Percentiles rank a stretch among this genome's conserved stretches.
Conservation (phyloP, 2,797 vertebrate genomes). For the Mormyrus hasselquistii region DNA sequence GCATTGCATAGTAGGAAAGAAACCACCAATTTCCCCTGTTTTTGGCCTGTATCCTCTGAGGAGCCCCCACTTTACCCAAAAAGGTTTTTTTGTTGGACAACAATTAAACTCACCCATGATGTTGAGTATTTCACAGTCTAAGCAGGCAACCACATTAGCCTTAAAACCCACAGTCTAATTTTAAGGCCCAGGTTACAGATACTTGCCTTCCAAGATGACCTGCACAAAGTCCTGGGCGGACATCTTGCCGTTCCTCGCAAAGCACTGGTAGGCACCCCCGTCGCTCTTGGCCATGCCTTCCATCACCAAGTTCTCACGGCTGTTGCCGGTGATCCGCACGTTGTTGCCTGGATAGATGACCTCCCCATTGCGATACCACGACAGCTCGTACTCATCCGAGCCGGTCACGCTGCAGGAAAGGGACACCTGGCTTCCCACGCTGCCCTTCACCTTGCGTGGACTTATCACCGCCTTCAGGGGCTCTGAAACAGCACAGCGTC, state of each 20-base stretch:
- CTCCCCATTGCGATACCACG: slow-evolving; percentile 95
- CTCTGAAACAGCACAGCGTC: slow-evolving; percentile 55
- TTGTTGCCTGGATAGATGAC: slow-evolving; percentile 87
- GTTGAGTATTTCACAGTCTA: neutral
- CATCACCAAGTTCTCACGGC: slow-evolving; percentile 89
- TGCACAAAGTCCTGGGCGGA: slow-evolving; percentile 97
- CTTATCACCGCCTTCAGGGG: slow-evolving; percentile 88
- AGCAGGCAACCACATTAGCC: neutral
- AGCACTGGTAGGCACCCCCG: slow-evolving; percentile 95
- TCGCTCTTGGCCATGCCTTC: slow-evolving; percentile 97
- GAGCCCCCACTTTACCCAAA: neutral
- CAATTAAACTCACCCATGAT: neutral
- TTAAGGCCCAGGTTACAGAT: neutral
- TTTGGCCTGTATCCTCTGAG: neutral
- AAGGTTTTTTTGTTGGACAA: neutral
- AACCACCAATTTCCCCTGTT: neutral
- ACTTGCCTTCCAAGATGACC: slow-evolving; percentile 93
- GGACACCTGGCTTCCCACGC: slow-evolving; percentile 93
- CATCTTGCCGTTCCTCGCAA: slow-evolving; percentile 87
- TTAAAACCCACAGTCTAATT: neutral
- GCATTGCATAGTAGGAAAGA: neutral
- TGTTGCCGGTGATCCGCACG: slow-evolving; percentile 81
- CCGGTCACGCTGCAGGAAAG: slow-evolving; percentile 90
- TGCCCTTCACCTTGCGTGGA: slow-evolving; percentile 91
- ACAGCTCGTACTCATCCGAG: slow-evolving; percentile 86